Evolutionary conservation across 2,797 vertebrate genomes (phyloP), one percentile per base, ranked within the genome.

Genomic region (Salmo trutta): DNA sequence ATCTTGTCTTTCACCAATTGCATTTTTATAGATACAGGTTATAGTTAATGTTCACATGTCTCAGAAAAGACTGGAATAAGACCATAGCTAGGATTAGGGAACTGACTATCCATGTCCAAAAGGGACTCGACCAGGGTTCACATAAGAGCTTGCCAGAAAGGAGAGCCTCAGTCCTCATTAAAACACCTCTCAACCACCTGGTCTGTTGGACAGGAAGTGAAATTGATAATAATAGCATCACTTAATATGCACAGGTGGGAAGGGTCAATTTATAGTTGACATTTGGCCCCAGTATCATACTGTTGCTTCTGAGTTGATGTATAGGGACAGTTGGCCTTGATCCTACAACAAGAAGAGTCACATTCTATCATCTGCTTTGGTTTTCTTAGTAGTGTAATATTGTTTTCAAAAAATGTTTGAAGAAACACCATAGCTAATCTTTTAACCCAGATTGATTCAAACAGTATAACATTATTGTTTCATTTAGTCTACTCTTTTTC

Each of bases 151-250:
- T 8, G 68, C 65, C 78, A 75, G 78, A 4, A 31, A 59, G 56
- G 53, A 69, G 74, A 29, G 41, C 41, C 36, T 72, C 47, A 79
- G 67, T 75, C 68, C 75, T 79, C 75, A 79, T 75, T 71, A 65
- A 59, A 27, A 52, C 47, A 79, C 66, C 71, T 64, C 27, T 52
- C 59, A 79, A 24, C 78, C 78, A 79, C 75, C 78, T 75, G 78
- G 74, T 75, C 47, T 69, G 41, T 12, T 54, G 29, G 47, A 66
- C 74, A 59, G 65, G 36, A 54, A 71, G n/a, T 75, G 36, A 75
- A 75, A 79, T 79, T 75, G 78, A 75, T 69, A 75, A 75, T 79
- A 75, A 75, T 75, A 47, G 59, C 78, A 47, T 70, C 69, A 75
- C 71, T 75, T 74, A 78, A 59, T 19, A 21, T 6, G 56, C 56